phyloP scores from a whole-genome alignment of 2,888 invertebrate genomes.

The Icerya purchasi region DNA sequence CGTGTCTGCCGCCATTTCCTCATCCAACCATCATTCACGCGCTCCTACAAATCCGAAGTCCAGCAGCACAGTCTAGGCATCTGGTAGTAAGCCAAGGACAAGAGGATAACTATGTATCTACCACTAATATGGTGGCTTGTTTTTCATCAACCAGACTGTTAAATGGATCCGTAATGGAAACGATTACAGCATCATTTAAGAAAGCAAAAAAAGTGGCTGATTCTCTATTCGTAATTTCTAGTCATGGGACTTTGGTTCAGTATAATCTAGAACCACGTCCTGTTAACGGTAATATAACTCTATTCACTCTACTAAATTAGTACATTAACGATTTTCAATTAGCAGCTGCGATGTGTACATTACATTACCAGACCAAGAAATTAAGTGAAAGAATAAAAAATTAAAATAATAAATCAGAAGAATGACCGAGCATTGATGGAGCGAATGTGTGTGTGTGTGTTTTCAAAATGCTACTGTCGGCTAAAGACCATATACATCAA shows the following conservation, averaged over 20 bases:
- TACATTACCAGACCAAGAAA: too few species aligned
- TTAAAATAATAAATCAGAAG: too few species aligned
- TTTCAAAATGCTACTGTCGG: too few species aligned
- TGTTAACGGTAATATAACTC: slow-evolving; percentile 30
- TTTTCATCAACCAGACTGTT: slow-evolving; percentile 33
- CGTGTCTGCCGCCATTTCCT: slow-evolving; percentile 17
- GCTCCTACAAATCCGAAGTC: slow-evolving; percentile 17
- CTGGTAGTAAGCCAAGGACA: slow-evolving; percentile 25
- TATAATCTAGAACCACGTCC: slow-evolving; percentile 65
- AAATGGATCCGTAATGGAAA: slow-evolving; percentile 25
- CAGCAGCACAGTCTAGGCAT: slow-evolving; percentile 14
- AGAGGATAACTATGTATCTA: slow-evolving; percentile 19
- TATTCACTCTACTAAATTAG: too few species aligned
- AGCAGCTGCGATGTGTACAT: too few species aligned
- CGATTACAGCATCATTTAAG: slow-evolving; percentile 29
- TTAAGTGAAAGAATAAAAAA: too few species aligned
- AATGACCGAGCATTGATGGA: too few species aligned
- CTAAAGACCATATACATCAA: too few species aligned
- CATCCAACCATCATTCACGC: slow-evolving; percentile 16
- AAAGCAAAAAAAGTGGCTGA: slow-evolving; percentile 33
- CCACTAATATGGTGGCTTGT: slow-evolving; percentile 53
- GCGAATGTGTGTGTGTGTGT: too few species aligned
- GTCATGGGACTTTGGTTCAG: slow-evolving; percentile 67
- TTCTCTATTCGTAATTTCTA: slow-evolving; percentile 75
- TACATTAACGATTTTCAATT: too few species aligned